phyloP scores from a whole-genome alignment of 2,113 vertebrate genomes.

The Columba janthina region DNA sequence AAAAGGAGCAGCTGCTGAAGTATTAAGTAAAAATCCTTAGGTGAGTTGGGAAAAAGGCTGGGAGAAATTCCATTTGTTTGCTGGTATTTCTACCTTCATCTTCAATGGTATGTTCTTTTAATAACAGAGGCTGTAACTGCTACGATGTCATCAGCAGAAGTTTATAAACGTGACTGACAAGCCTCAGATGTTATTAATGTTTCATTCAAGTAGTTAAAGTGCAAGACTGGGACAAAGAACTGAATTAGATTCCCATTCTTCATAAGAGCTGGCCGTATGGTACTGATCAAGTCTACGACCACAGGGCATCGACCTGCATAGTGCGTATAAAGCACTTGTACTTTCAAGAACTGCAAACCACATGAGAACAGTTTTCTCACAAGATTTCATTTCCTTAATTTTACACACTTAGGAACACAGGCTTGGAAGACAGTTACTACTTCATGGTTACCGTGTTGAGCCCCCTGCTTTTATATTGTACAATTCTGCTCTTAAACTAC shows the following conservation, averaged over 20 bases:
- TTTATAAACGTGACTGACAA: constrained; percentile 43
- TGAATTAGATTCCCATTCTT: neutral
- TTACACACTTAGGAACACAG: neutral
- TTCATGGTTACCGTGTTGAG: neutral
- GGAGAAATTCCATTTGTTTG: constrained; percentile 26
- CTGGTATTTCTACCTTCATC: constrained; percentile 4
- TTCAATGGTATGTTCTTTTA: neutral
- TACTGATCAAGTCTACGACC: neutral
- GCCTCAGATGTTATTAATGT: neutral
- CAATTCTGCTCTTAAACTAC: neutral
- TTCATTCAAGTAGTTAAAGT: constrained; percentile 4
- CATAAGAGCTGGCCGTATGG: neutral
- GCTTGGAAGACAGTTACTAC: neutral
- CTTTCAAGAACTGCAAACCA: neutral
- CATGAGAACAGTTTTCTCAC: neutral
- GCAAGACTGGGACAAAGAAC: neutral
- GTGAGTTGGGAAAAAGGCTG: neutral
- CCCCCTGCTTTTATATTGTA: neutral
- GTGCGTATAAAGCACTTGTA: neutral
- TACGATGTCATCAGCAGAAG: constrained; percentile 19
- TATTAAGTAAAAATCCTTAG: neutral
- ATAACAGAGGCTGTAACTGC: neutral
- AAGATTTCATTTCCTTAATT: neutral
- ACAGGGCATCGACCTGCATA: accelerated
- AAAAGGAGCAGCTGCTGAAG: neutral